Percentiles rank a stretch among this genome's conserved stretches.
Conservation (phyloP, 2,113 vertebrate genomes). For the Tragelaphus buxtoni region DNA sequence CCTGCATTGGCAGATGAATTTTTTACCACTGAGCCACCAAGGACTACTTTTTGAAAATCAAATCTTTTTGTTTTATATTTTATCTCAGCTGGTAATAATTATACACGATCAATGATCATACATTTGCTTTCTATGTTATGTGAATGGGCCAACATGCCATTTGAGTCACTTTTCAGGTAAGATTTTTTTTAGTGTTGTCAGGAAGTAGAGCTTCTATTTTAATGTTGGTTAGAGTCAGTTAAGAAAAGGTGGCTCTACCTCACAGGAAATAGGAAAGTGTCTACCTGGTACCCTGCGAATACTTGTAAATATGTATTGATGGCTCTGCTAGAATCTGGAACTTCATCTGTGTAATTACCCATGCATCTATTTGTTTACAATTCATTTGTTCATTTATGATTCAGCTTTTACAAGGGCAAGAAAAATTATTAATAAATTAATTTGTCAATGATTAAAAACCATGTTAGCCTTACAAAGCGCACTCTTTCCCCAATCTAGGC, state of each 20-base stretch:
- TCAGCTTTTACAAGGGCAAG: neutral
- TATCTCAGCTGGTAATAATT: neutral
- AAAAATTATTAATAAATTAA: neutral
- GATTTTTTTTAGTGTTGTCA: neutral
- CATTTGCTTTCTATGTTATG: neutral
- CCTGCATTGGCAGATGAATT: neutral
- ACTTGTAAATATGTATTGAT: neutral
- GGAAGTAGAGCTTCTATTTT: neutral
- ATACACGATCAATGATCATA: neutral
- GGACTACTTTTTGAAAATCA: neutral
- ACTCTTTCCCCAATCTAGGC: neutral
- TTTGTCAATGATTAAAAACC: neutral
- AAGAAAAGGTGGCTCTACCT: neutral
- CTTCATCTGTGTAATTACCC: neutral
- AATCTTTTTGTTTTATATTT: neutral
- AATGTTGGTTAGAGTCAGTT: neutral
- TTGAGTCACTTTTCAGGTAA: neutral
- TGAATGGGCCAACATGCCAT: neutral
- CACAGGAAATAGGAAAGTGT: neutral
- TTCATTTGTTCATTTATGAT: neutral
- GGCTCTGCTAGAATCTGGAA: neutral
- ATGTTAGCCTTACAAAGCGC: neutral
- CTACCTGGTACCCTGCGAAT: too few relatives aligned
- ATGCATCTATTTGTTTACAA: neutral
- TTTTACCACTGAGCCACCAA: neutral